phyloP scores from a whole-genome alignment of 2,888 invertebrate species.

The Parthenolecanium corni region DNA sequence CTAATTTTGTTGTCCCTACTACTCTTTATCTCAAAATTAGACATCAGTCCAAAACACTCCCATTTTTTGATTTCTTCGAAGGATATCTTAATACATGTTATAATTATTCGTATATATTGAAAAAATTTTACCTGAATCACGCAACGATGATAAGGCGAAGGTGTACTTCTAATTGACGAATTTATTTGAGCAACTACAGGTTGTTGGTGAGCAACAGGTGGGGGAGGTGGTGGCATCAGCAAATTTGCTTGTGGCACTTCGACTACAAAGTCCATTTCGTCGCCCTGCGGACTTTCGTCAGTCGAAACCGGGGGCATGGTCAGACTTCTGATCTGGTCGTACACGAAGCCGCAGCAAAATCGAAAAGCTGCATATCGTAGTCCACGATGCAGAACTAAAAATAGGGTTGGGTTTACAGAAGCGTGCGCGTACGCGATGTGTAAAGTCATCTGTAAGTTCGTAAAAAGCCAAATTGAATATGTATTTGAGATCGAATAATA shows the following conservation, averaged over 20 bases:
- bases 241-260: conserved; percentile 23
- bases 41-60: too few relatives aligned
- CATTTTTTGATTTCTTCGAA: too few relatives aligned
- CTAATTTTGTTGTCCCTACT: too few relatives aligned
- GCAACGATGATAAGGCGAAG: conserved; percentile 6
- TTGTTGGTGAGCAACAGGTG: conserved; percentile 8
- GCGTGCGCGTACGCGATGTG: conserved; percentile 81
- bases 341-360: conserved; percentile 63
- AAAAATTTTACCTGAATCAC: conserved; percentile 10
- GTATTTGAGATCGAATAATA: too few relatives aligned
- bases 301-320: too few relatives aligned
- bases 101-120: too few relatives aligned
- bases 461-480: too few relatives aligned
- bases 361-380: conserved; percentile 59
- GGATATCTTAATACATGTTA: too few relatives aligned
- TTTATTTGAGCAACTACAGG: conserved; percentile 14
- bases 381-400: conserved; percentile 65
- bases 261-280: conserved; percentile 23
- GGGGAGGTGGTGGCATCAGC: conserved; percentile 24
- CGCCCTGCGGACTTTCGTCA: background rate
- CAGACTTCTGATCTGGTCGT: conserved; percentile 36
- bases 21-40: too few relatives aligned
- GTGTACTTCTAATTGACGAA: conserved; percentile 19
- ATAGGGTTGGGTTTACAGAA: conserved; percentile 68
- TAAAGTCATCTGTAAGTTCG: conserved; percentile 54